Base-by-base conservation (phyloP, 2,888 invertebrate genomes). In the Drosophila algonquin region DNA sequence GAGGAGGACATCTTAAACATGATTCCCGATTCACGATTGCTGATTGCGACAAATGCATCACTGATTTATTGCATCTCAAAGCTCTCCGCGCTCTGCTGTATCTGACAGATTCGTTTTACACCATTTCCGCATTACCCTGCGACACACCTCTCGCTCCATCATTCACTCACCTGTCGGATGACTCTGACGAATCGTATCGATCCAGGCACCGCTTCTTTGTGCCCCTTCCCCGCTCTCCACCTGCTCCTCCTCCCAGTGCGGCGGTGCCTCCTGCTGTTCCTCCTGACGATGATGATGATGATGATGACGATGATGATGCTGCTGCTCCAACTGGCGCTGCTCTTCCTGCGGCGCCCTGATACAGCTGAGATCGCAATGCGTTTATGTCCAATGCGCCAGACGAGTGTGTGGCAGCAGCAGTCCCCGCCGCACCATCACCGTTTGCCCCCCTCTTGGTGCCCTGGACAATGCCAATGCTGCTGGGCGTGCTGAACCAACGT, bases 171-270 rank as follows among this genome's bases (percentile, higher is more conserved):
- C 97, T 97, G 96, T 97, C 97, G 93, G 97, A 97, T 91, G 97
- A 97, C 93, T 97, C 97, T 90, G 97, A 97, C 93, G 97, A 97
- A 94, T 97, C 97, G 94, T 96, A 97, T 94, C 97, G 95, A 94
- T 97, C 97, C 92, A 96, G 94, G 93, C 97, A 96, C 93, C 97
- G 94, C 93, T 96, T 97, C 94, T 91, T 97, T 93, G 72, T 73
- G 57, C 58, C 70, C 21, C 63, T 64, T 79, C 96, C 93, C 95
- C 94, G 91, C 94, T 95, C 87, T 94, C 94, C 69, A 46, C 54
- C 24, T 51, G 55, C 18, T 94, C 94, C 69, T 48, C 54, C 70
- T 10, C 59, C 32, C 44, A 52, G 16, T 51, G 55, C 3, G 24
- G 24, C 18, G 63, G 70, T 16, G 50, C 67, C 40, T 61, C 62